Percentiles rank a stretch among this genome's conserved stretches.
Conservation (phyloP, 2,888 invertebrate genomes). For the Aplocera efformata region DNA sequence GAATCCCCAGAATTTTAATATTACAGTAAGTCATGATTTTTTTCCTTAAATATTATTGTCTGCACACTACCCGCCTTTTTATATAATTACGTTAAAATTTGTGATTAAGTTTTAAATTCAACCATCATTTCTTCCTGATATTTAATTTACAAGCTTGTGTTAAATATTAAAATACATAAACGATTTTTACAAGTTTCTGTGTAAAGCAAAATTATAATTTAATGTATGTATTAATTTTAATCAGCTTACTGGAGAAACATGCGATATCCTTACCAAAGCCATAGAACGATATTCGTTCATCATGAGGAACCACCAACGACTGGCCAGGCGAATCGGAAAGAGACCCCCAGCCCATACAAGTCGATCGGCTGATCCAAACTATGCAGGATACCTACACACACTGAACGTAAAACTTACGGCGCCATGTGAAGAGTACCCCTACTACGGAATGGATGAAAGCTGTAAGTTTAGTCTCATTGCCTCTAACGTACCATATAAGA, state of each 20-base stretch:
- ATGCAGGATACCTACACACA: constrained; percentile 46
- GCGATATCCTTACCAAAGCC: constrained; percentile 59
- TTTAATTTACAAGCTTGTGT: too few species aligned
- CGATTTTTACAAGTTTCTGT: too few species aligned
- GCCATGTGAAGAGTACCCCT: constrained; percentile 84
- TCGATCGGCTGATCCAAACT: constrained; percentile 17
- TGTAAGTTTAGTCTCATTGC: constrained; percentile 76
- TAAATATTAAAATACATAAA: too few species aligned
- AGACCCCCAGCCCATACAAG: constrained; percentile 5
- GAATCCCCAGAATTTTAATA: constrained; percentile 67
- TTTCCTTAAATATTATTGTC: neutral
- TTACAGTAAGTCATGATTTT: constrained; percentile 59
- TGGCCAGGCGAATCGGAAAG: constrained; percentile 24
- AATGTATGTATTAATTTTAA: neutral
- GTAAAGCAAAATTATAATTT: too few species aligned
- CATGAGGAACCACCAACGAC: constrained; percentile 24
- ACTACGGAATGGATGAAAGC: constrained; percentile 86
- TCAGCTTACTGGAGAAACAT: constrained; percentile 63
- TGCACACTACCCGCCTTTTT: too few species aligned
- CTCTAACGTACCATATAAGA: neutral
- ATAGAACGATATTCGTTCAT: constrained; percentile 34
- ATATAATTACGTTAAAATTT: too few species aligned
- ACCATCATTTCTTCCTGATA: too few species aligned
- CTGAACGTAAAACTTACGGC: constrained; percentile 79
- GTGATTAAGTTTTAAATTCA: too few species aligned